A percentile compares a stretch with the other conserved stretches of the same genome.
phyloP scores from a whole-genome alignment of 2,113 vertebrate genomes.

The Onychorhynchus coronatus region DNA sequence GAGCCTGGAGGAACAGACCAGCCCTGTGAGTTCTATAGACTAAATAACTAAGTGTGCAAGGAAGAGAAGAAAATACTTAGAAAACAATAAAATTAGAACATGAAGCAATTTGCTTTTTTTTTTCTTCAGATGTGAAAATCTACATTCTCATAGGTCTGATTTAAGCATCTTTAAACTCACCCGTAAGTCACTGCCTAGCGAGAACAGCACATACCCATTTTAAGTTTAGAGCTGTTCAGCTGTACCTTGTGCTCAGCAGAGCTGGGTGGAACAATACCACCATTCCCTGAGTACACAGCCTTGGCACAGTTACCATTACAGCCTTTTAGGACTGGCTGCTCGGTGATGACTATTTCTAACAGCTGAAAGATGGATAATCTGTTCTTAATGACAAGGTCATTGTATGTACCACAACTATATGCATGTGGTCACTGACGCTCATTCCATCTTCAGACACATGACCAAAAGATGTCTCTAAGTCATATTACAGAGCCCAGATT shows the following conservation, averaged over 20 bases:
- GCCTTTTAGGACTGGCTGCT: background rate
- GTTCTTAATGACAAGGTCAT: background rate
- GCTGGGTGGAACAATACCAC: background rate
- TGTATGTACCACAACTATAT: background rate
- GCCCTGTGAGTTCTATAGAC: background rate
- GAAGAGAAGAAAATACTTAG: background rate
- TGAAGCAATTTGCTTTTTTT: background rate
- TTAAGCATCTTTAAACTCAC: background rate
- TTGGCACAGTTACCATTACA: background rate
- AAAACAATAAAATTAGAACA: background rate
- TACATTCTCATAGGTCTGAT: background rate
- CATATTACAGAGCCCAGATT: background rate
- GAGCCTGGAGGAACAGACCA: background rate
- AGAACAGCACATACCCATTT: background rate
- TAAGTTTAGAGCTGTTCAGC: background rate
- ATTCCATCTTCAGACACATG: background rate
- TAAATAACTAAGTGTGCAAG: background rate
- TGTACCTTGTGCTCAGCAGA: background rate
- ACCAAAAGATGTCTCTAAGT: background rate
- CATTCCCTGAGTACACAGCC: background rate
- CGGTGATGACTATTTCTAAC: background rate
- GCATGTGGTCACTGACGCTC: background rate
- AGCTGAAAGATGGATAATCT: background rate
- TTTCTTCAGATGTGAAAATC: background rate
- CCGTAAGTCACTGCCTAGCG: background rate